Evolutionary conservation across 2,113 vertebrate genomes (phyloP).

Genomic region (Nesogale talazaci): DNA sequence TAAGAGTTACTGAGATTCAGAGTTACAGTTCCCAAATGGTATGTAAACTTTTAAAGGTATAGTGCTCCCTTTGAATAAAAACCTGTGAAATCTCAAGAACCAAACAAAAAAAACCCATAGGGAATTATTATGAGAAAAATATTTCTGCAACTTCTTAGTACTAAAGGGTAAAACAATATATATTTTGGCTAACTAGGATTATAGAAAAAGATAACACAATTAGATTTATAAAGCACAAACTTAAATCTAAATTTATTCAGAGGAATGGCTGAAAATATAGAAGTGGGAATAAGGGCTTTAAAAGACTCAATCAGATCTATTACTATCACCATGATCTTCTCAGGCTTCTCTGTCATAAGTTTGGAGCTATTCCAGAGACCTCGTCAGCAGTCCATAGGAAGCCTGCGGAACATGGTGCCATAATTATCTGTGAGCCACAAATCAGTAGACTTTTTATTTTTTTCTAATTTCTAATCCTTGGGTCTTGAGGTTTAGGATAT

Average conservation of each 20-base stretch:
- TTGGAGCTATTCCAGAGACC: constrained; percentile 60
- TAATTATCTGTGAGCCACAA: constrained; percentile 77
- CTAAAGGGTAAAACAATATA: constrained; percentile 7
- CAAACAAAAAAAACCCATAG: constrained; percentile 5
- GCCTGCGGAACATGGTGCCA: constrained; percentile 70
- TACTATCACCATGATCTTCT: constrained; percentile 27
- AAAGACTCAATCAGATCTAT: neutral
- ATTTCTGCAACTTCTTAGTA: constrained; percentile 40
- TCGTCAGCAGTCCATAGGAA: constrained; percentile 71
- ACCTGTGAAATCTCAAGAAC: neutral
- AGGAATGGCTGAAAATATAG: neutral
- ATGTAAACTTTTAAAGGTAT: neutral
- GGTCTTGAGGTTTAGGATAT: constrained; percentile 78
- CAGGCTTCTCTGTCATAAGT: constrained; percentile 67
- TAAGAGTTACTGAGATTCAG: neutral
- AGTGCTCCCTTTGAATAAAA: constrained; percentile 26
- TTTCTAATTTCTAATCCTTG: constrained; percentile 80
- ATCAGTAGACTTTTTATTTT: constrained; percentile 79
- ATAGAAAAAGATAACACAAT: neutral
- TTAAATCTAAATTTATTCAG: neutral
- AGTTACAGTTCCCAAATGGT: neutral
- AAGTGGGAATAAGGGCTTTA: neutral
- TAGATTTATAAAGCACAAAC: constrained; percentile 26
- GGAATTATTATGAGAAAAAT: neutral
- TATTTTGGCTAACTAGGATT: constrained; percentile 20